Base-by-base conservation (phyloP, 1,140 invertebrate genomes). In the Drosophila saltans region DNA sequence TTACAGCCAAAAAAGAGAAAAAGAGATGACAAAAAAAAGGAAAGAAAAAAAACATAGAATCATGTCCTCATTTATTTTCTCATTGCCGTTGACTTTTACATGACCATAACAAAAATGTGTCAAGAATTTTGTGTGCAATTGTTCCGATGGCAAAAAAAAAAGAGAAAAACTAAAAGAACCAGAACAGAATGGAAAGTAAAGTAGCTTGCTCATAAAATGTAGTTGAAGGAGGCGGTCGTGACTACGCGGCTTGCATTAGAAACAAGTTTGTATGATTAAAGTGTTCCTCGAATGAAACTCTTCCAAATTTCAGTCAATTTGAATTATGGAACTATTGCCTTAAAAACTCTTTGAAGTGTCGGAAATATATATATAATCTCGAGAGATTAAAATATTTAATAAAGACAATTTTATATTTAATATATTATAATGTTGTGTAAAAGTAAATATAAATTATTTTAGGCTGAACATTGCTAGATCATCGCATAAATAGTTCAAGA, bases 71-170 rank as follows among this genome's bases (percentile, higher is more conserved):
- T 76, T 82, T 82, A 82, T 82, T 83, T 66, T 66, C 57, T 72
- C 80, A 79, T 79, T 75, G 77, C 72, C 75, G 80, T 83, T 82
- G 80, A 82, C 80, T 83, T 72, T 82, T 75, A 83, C 80, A 83
- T 70, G 58, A 72, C 72, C 80, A 65, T 81, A 82, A 82, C 71
- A 78, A 80, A 81, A 81, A 73, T 81, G 79, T 69, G 66, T 66
- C 66, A 75, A 70, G 71, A 79, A 80, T 80, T 75, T 67, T 75
- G 45, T 56, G 55, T 64, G 59, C 64, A 68, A 80, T 80, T 79
- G 65, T 60, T 69, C 30, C 21, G 65, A 61, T 45, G 24, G 21
- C 4, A 24, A 58, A 11, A 45, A 11, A 45, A 40, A 21, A 63
- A 36, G 33, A 39, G 45, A 48, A 43, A 24, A 59, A 61, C 56